Conservation (phyloP, 2,888 invertebrate species). For the Eupithecia inturbata region DNA sequence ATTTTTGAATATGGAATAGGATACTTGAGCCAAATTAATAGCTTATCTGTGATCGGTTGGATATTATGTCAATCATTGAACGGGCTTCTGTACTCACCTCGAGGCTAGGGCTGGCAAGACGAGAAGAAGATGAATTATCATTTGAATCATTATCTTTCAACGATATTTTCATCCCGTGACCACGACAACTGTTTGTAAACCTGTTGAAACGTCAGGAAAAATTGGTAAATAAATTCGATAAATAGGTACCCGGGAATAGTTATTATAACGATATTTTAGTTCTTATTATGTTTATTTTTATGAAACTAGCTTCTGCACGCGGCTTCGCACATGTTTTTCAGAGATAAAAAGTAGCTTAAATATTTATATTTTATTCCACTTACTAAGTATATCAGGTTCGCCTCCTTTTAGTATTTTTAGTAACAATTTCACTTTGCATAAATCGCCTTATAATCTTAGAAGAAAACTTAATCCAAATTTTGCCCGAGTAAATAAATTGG, state of each 20-base stretch:
- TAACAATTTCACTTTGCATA: not conserved
- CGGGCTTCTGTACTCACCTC: constrained; percentile 63
- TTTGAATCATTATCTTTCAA: not conserved
- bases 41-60: constrained; percentile 77
- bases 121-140: not conserved
- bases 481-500: not conserved
- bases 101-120: constrained; percentile 64
- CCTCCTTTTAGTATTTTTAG: not conserved
- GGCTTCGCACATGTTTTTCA: too few species aligned
- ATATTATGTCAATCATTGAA: constrained; percentile 79
- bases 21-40: constrained; percentile 82
- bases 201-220: not conserved
- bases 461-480: not conserved
- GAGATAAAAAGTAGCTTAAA: not conserved
- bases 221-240: too few species aligned
- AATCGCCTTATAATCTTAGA: not conserved
- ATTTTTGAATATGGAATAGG: constrained; percentile 66
- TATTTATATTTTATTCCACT: not conserved
- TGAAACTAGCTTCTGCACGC: too few species aligned
- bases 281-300: too few species aligned
- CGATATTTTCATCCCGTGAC: not conserved
- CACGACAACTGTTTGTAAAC: not conserved
- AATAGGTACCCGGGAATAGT: too few species aligned
- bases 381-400: not conserved
- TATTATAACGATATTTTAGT: too few species aligned